Conservation (phyloP, 2,888 invertebrate species). For the Eupeodes latifasciatus region DNA sequence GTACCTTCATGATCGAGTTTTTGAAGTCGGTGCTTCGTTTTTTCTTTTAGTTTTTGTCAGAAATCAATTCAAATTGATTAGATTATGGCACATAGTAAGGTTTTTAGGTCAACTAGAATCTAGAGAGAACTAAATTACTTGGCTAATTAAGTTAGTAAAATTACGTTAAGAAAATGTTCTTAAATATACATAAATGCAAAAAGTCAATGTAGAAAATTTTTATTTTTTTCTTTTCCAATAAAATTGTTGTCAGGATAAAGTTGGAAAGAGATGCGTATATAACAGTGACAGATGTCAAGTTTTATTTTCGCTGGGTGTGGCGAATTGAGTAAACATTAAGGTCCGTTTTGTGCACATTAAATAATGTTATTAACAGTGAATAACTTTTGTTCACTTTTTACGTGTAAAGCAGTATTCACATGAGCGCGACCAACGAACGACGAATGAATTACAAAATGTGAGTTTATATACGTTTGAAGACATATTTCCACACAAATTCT, state of each 20-base stretch:
- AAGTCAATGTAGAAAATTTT: constrained; percentile 39
- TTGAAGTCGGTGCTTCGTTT: constrained; percentile 19
- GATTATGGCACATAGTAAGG: constrained; percentile 64
- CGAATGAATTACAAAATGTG: too few species aligned
- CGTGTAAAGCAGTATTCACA: too few species aligned
- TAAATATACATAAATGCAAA: constrained; percentile 31
- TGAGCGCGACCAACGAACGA: too few species aligned
- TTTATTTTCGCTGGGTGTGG: neutral
- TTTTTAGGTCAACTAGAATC: constrained; percentile 9
- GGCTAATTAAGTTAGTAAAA: constrained; percentile 71
- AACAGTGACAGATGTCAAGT: neutral
- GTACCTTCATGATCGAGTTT: constrained; percentile 41
- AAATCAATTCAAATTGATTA: constrained; percentile 26
- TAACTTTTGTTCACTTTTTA: too few species aligned
- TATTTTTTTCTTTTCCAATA: constrained; percentile 50
- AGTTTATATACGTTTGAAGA: too few species aligned
- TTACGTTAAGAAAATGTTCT: constrained; percentile 30
- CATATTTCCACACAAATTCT: too few species aligned
- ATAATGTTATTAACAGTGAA: too few species aligned
- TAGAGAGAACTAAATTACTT: constrained; percentile 34
- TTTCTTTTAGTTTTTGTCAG: neutral
- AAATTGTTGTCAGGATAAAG: constrained; percentile 41
- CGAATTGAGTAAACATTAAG: constrained; percentile 1
- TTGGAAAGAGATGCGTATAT: constrained; percentile 28
- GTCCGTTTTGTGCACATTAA: neutral